Conservation (phyloP, 2,888 invertebrate genomes). For the Brachyptera risi region DNA sequence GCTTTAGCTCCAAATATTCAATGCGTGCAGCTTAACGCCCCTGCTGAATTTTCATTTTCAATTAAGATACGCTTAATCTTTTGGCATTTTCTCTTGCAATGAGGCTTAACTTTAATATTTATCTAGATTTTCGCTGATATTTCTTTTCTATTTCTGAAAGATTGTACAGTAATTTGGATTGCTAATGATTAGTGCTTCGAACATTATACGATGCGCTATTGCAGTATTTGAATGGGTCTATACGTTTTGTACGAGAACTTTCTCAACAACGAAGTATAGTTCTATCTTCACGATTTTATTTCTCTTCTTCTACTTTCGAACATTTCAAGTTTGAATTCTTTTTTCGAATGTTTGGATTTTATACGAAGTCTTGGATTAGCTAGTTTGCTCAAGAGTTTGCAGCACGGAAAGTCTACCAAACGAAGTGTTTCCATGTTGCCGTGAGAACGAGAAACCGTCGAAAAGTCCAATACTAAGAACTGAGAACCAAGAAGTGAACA, state of each 20-base stretch:
- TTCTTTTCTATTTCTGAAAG: neutral
- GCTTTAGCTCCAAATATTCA: no score
- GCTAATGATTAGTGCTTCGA: neutral
- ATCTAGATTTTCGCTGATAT: neutral
- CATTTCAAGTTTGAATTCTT: neutral
- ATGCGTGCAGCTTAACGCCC: no score
- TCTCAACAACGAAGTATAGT: neutral
- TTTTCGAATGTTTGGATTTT: neutral
- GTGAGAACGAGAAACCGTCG: no score
- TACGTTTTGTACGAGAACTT: no score
- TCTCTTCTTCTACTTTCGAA: neutral
- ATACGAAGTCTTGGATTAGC: no score
- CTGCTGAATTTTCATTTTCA: conserved; percentile 19
- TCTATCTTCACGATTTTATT: neutral
- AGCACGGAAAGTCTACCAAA: neutral
- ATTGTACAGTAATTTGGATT: neutral
- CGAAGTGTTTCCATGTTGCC: no score
- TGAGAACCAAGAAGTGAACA: neutral
- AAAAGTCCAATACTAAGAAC: no score
- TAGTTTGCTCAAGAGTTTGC: neutral
- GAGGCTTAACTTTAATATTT: no score
- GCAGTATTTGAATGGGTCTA: no score
- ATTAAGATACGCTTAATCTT: conserved; percentile 12
- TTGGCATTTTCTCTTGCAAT: neutral
- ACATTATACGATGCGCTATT: neutral